phyloP scores from a whole-genome alignment of 2,888 invertebrate genomes.

The Cantharis rufa region DNA sequence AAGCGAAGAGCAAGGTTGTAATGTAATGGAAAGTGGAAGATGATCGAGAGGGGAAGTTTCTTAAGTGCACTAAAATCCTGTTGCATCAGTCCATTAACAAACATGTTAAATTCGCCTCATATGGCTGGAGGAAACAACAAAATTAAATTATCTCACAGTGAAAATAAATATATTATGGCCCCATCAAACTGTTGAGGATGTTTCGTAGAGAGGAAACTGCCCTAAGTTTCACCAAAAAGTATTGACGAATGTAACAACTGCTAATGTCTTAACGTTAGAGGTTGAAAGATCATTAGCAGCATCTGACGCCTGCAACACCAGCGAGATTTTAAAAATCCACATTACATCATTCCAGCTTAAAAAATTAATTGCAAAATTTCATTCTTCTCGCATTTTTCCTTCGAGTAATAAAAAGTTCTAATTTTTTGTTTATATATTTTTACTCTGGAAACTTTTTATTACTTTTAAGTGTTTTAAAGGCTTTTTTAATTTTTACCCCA shows the following conservation, averaged over 20 bases:
- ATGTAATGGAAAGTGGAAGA: background rate
- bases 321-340: background rate
- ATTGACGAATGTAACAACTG: slow-evolving; percentile 1
- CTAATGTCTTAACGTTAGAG: slow-evolving; percentile 9
- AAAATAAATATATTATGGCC: background rate
- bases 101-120: background rate
- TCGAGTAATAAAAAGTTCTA: background rate
- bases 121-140: background rate
- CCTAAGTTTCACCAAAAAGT: background rate
- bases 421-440: background rate
- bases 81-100: background rate
- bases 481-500: background rate
- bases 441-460: background rate
- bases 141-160: background rate
- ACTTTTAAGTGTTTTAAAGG: background rate
- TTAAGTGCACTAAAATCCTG: background rate
- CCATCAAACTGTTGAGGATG: background rate
- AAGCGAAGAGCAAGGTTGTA: background rate
- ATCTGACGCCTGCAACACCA: slow-evolving; percentile 7
- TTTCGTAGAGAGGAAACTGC: no score
- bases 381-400: background rate
- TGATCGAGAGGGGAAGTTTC: background rate
- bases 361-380: background rate
- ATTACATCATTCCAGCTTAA: background rate
- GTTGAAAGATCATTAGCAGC: slow-evolving; percentile 7